A percentile compares a stretch with the other conserved stretches of the same genome.
Conservation (phyloP, 64 coral and sea anemone species). For the Montipora capricornis region DNA sequence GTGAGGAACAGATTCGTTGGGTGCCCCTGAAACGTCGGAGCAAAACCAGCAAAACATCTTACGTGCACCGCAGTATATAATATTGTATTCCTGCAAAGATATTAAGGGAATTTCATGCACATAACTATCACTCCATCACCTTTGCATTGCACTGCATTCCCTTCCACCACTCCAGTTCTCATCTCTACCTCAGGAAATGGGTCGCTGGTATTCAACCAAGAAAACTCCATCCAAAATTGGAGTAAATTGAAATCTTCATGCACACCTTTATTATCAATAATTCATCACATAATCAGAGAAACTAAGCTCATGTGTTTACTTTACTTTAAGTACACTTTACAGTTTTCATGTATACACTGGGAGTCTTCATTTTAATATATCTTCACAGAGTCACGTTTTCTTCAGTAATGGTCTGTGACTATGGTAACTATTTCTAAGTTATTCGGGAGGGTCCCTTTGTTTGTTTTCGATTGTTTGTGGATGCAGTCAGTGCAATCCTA, state of each 20-base stretch:
- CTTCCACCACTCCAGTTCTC: background rate
- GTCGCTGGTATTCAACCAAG: background rate
- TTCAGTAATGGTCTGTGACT: background rate
- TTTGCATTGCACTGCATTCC: background rate
- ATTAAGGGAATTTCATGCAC: background rate
- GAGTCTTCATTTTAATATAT: too few species aligned
- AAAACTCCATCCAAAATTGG: slow-evolving; percentile 8
- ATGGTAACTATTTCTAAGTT: too few species aligned
- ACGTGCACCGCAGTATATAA: background rate
- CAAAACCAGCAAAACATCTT: background rate
- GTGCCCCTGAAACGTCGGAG: background rate
- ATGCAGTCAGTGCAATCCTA: background rate
- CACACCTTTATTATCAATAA: slow-evolving; percentile 16
- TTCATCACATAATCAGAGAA: slow-evolving; percentile 15
- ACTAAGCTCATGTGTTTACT: background rate
- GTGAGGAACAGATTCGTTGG: too few species aligned
- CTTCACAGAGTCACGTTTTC: background rate
- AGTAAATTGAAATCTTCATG: background rate
- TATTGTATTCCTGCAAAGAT: background rate
- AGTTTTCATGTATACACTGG: background rate
- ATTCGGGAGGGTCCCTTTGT: too few species aligned
- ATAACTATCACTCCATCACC: background rate
- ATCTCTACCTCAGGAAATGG: background rate
- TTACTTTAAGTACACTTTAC: background rate
- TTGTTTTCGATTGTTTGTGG: background rate